A percentile compares a stretch with the other conserved stretches of the same genome.
These are phyloP conservation scores for Nesoenas mayeri DNA, from an alignment of 2,113 vertebrate species.

Conservation along the genomic window DNA sequence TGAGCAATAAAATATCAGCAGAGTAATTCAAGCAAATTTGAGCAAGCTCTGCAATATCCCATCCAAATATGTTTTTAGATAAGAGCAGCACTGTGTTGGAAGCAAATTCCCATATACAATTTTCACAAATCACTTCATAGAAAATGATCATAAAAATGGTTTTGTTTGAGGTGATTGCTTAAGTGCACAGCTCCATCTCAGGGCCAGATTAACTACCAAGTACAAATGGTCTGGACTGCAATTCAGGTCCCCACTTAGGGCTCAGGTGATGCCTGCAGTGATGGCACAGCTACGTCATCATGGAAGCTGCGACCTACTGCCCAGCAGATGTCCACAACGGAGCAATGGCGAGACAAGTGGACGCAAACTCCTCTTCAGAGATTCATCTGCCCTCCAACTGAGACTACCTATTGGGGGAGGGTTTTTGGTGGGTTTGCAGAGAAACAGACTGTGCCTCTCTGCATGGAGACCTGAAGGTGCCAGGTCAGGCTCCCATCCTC, in stretches of 20 bases:
- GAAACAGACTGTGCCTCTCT: background rate
- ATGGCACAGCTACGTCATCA: background rate
- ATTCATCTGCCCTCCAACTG: background rate
- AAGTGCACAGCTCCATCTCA: constrained; percentile 6
- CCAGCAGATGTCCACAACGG: background rate
- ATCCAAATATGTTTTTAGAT: constrained; percentile 67
- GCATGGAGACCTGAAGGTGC: background rate
- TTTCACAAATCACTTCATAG: constrained; percentile 58
- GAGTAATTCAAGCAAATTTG: constrained; percentile 64
- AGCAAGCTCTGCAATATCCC: constrained; percentile 63
- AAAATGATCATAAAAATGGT: constrained; percentile 58
- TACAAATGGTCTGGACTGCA: background rate
- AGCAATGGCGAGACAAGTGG: background rate
- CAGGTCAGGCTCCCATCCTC: background rate
- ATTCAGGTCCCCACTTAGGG: background rate
- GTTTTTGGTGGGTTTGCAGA: background rate
- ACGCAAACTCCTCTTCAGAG: background rate
- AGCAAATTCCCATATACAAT: constrained; percentile 51
- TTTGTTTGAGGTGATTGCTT: constrained; percentile 48
- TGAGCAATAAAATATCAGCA: constrained; percentile 49
- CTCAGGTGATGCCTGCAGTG: background rate
- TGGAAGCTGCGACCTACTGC: background rate
- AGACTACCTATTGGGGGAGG: background rate
- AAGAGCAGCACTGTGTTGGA: constrained; percentile 38
- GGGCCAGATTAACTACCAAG: constrained; percentile 6